Evolutionary conservation across 2,888 invertebrate genomes (phyloP).

Genomic region (Napeogenes sylphis): DNA sequence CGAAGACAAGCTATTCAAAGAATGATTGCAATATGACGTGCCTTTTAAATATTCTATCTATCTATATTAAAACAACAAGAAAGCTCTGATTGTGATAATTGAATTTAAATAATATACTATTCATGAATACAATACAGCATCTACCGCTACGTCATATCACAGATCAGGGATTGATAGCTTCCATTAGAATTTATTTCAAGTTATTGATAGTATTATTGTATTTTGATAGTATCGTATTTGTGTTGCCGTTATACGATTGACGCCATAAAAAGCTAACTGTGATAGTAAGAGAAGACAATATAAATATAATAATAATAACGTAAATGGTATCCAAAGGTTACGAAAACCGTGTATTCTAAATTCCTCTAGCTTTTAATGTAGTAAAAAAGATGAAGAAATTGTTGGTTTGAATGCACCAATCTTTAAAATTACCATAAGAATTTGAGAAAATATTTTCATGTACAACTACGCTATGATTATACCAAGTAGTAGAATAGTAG

Average conservation of each 20-base stretch:
- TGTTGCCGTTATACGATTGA: slow-evolving; percentile 21
- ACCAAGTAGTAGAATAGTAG: too few species aligned
- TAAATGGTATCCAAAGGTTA: too few species aligned
- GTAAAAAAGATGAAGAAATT: too few species aligned
- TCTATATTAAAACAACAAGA: not conserved
- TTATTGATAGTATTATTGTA: slow-evolving; percentile 11
- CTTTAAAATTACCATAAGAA: too few species aligned
- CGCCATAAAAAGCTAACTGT: slow-evolving; percentile 22
- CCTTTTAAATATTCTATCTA: not conserved
- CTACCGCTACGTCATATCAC: not conserved
- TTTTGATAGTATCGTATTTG: slow-evolving; percentile 7
- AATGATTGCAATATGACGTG: not conserved
- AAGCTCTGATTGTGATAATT: not conserved
- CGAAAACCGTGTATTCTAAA: too few species aligned
- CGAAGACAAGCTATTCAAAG: not conserved
- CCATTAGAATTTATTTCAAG: slow-evolving; percentile 6
- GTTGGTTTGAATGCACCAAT: too few species aligned
- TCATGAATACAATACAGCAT: not conserved
- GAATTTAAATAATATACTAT: not conserved
- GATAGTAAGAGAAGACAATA: not conserved
- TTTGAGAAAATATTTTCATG: too few species aligned
- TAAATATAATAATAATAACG: not conserved
- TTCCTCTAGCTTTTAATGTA: too few species aligned
- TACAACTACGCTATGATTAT: too few species aligned
- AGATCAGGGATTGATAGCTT: not conserved